Conservation (phyloP, 2,113 vertebrate species). For the Rhea pennata region DNA sequence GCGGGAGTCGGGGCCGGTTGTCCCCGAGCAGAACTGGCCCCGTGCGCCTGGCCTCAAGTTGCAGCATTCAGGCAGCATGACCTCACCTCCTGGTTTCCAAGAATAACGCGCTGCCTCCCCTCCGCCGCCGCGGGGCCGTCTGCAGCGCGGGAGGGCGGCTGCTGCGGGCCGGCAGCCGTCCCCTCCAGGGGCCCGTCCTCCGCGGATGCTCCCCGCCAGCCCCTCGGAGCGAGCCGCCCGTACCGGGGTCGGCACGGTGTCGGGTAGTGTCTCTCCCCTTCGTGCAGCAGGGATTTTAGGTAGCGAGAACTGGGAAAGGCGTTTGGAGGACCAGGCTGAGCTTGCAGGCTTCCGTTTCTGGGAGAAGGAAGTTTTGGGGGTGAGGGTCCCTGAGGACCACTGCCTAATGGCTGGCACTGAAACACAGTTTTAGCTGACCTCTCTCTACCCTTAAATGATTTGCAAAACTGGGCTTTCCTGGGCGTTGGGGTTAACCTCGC, state of each 20-base stretch:
- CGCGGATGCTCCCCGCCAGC: background rate
- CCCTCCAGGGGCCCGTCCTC: rapidly evolving
- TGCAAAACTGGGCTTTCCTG: rapidly evolving
- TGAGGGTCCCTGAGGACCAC: background rate
- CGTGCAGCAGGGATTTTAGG: background rate
- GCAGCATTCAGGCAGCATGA: conserved; percentile 70
- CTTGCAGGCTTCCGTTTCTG: background rate
- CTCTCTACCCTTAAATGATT: background rate
- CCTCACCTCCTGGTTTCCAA: conserved; percentile 72
- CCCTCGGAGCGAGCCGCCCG: background rate
- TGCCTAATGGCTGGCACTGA: background rate
- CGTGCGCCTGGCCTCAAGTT: conserved; percentile 61
- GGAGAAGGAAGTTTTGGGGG: background rate
- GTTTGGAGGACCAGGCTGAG: background rate
- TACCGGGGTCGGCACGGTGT: background rate
- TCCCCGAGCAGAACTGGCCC: conserved; percentile 49
- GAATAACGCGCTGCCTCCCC: conserved; percentile 50
- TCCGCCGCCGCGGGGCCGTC: background rate
- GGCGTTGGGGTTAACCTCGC: rapidly evolving
- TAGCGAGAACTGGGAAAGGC: background rate
- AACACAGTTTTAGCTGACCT: rapidly evolving
- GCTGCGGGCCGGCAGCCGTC: rapidly evolving
- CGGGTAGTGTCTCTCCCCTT: background rate
- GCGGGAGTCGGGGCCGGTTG: background rate
- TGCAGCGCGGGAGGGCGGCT: background rate